Base-by-base conservation (phyloP, 2,797 vertebrate genomes). In the Peromyscus attwateri region DNA sequence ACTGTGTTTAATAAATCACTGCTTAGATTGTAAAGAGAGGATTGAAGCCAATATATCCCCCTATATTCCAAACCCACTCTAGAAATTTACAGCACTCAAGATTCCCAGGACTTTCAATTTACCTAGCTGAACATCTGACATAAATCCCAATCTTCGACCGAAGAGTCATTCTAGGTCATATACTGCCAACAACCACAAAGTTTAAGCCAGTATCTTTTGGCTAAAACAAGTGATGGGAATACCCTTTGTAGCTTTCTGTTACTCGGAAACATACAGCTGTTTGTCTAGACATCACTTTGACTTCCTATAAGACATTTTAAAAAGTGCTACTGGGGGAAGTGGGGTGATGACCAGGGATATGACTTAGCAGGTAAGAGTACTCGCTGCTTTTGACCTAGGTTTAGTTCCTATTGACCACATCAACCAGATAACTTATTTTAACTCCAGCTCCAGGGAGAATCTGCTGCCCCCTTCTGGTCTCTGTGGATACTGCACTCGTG, bases 21-120 rank as follows among this genome's bases (percentile, higher is more conserved):
- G n/a, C 49, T 73, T 73, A 57, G 49, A 87, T 17, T 71, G 25
- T 31, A 57, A 73, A 87, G 68, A 40, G 23, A 87, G 68, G 49
- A 73, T 40, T 57, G 49, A 73, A 57, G 49, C 25, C 68, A 73
- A 52, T 73, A 73, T 57, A 57, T 27, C 25, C 68, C 25, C 68
- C 40, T 40, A 52, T 40, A 87, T 57, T 87, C 2, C 25, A 55
- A 73, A 29, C 19, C 49, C 49, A 57, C n/a, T 70, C 49, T 73
- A 40, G 49, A 87, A 87, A 87, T 87, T 73, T 87, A 87, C 14
- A 87, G 68, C n/a, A 40, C 46, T 73, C 34, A 40, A 87, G n/a
- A 73, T 55, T 73, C 85, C 68, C 85, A 87, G n/a, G n/a, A n/a
- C 68, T 73, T 87, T 73, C 49, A 87, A 73, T 87, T 73, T 73